These are phyloP conservation scores for Osmerus mordax DNA, from an alignment of 2,113 vertebrate species.

Conservation along the genomic window DNA sequence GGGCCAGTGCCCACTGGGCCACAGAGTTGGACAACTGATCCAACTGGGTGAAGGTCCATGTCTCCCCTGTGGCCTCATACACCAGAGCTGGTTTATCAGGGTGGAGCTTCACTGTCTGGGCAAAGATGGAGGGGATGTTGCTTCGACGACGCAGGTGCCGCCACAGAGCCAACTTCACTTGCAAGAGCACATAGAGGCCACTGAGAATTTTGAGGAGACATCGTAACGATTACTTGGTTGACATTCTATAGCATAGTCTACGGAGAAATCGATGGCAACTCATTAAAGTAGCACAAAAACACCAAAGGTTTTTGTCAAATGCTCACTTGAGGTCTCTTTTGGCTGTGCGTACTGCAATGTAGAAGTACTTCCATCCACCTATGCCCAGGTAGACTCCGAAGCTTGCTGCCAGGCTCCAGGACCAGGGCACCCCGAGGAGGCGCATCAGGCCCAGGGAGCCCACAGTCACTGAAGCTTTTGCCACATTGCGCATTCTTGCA, in stretches of 20 bases:
- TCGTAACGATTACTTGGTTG: not conserved
- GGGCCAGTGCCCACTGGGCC: slow-evolving; percentile 72
- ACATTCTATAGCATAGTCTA: not conserved
- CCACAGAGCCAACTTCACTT: slow-evolving; percentile 79
- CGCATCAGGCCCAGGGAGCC: slow-evolving; percentile 75
- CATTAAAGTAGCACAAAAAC: not conserved
- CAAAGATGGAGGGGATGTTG: slow-evolving; percentile 81
- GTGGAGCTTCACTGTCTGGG: slow-evolving; percentile 66
- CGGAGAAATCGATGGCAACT: not conserved
- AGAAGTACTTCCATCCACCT: slow-evolving; percentile 85
- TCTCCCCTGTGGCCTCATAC: slow-evolving; percentile 76
- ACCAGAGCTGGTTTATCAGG: slow-evolving; percentile 81
- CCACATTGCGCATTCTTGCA: slow-evolving; percentile 72
- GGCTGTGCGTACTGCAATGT: slow-evolving; percentile 78
- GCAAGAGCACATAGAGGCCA: slow-evolving; percentile 80
- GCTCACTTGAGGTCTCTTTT: slow-evolving; percentile 83
- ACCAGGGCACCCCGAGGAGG: slow-evolving; percentile 82
- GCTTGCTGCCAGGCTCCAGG: slow-evolving; percentile 81
- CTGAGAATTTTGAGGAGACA: slow-evolving; percentile 52
- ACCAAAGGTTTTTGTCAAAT: not conserved
- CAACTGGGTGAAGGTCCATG: slow-evolving; percentile 81
- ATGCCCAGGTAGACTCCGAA: slow-evolving; percentile 80
- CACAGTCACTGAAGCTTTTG: slow-evolving; percentile 69
- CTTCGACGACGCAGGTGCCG: slow-evolving; percentile 64
- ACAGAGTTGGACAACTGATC: slow-evolving; percentile 79